Conservation (phyloP, 2,888 invertebrate species). For the Brachyopa scutellaris region DNA sequence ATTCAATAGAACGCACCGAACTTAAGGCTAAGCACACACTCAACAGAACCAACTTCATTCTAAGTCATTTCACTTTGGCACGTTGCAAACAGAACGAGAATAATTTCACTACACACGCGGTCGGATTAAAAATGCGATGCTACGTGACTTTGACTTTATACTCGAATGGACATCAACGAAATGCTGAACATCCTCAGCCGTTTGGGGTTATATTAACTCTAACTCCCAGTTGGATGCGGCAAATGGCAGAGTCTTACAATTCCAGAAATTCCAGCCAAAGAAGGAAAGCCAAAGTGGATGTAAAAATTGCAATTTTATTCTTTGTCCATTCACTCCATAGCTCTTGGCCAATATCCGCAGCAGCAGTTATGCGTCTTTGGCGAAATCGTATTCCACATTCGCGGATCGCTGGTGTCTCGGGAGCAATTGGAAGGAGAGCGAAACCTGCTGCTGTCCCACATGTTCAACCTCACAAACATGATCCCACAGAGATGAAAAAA, state of each 20-base stretch:
- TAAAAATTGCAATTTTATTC: slow-evolving; percentile 18
- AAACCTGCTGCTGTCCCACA: slow-evolving; percentile 57
- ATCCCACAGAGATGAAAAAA: slow-evolving; percentile 30
- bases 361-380: slow-evolving; percentile 38
- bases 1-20: slow-evolving; percentile 46
- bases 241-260: slow-evolving; percentile 30
- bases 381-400: slow-evolving; percentile 64
- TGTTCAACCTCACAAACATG: slow-evolving; percentile 50
- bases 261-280: slow-evolving; percentile 67
- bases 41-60: slow-evolving; percentile 58
- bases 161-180: slow-evolving; percentile 77
- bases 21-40: slow-evolving; percentile 63
- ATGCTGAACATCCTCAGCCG: slow-evolving; percentile 77
- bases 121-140: not conserved
- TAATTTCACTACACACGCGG: slow-evolving; percentile 28
- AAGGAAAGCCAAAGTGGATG: too few species aligned
- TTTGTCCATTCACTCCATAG: slow-evolving; percentile 4
- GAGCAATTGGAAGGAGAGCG: slow-evolving; percentile 43
- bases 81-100: slow-evolving; percentile 17
- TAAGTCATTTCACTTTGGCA: slow-evolving; percentile 66
- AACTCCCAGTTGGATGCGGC: too few species aligned
- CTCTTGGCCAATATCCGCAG: slow-evolving; percentile 10
- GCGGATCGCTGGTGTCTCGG: slow-evolving; percentile 46
- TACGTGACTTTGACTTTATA: slow-evolving; percentile 74
- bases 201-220: slow-evolving; percentile 80